Base-by-base conservation (phyloP, 2,113 vertebrate genomes). In the Callithrix jacchus region DNA sequence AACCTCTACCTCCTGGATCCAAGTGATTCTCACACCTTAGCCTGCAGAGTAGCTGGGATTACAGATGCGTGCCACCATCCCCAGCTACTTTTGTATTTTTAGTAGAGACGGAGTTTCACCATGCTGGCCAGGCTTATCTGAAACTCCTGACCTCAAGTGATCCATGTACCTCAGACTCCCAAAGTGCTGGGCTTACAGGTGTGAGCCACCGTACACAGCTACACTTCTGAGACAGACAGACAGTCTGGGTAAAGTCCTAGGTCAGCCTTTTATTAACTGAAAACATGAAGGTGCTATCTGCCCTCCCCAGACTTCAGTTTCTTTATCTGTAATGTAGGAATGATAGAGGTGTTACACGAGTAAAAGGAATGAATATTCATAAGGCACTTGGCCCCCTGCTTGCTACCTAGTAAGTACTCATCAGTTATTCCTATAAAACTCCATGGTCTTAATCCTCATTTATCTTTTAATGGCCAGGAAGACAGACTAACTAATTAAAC, bases 11-110 rank as follows among this genome's bases (percentile, higher is more conserved):
- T 32, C 61, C 61, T 1, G 2, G 12, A 5, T 64, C 32, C 27
- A 64, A 32, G 61, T 13, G 6, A 64, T 64, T 64, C 61, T 64
- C 27, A 0, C 32, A 27, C 61, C 27, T 64, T 14, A 13, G 61
- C 61, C 27, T 64, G 11, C 61, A 14, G 61, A 32, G 27, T 6
- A 64, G 61, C 27, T 64, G 61, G 27, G 61, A 64, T 32, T 64
- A 64, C 61, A 64, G 27, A 0, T 14, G 27, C 2, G 0, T 2
- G 12, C 61, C 61, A 32, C 27, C 12, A 32, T 3, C 5, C 27
- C 61, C 27, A 32, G 27, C 27, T 64, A 30, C 12, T 64, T 32
- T 14, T 32, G 12, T 64, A 32, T 64, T 64, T 32, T 64, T 30
- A 14, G 27, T 30, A 64, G 61, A 64, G 61, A 30, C 2, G 12